Evolutionary conservation across 1,140 invertebrate species (phyloP), one percentile per base, ranked within the genome.

Genomic region (Hyposmocoma kahamanoa): DNA sequence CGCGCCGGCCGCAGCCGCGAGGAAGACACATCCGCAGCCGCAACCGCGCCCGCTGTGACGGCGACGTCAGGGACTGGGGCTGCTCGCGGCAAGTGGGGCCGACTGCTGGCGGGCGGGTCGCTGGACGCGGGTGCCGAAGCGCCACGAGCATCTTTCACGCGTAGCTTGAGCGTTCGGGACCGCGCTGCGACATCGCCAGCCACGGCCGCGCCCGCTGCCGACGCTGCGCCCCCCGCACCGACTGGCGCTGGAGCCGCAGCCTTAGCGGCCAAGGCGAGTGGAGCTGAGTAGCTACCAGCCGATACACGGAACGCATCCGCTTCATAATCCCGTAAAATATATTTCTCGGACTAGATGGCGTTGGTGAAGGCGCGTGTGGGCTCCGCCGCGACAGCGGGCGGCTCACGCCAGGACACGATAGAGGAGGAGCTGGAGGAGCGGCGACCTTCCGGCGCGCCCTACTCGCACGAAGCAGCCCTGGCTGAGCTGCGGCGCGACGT

Each of bases 351-450:
- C 54, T 92, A 94, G 83, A 91, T 92, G 36, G 94, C 94, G 66
- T 86, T 93, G 38, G 90, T 87, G 17, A 92, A 92, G 56, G 67
- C 59, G 0, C 67, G 77, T 6, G 65, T 67, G 4, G 88, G 93
- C 70, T 86, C 94, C 81, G 67, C 88, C 55, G 78, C 87, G 58
- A 81, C 89, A 84, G 49, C 80, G 42, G 59, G 81, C 89, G 15
- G 56, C 50, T 22, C 18, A 66, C 68, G 92, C 67, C 88, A 93
- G 80, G 94, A 95, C 60, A 95, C 95, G 10, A 97, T 97, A 51
- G 94, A 96, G 59, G 95, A 97, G 75, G 89, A 91, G 26, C 88
- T 88, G 19, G 92, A 93, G 0, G 89, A 88, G 46, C 85, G 88
- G n/a, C 65, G 67, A 15, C 6, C 84, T 76, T 52, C 59, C 84